Evolutionary conservation across 2,888 invertebrate genomes (phyloP).

Genomic region (Galerucella nymphaeae): DNA sequence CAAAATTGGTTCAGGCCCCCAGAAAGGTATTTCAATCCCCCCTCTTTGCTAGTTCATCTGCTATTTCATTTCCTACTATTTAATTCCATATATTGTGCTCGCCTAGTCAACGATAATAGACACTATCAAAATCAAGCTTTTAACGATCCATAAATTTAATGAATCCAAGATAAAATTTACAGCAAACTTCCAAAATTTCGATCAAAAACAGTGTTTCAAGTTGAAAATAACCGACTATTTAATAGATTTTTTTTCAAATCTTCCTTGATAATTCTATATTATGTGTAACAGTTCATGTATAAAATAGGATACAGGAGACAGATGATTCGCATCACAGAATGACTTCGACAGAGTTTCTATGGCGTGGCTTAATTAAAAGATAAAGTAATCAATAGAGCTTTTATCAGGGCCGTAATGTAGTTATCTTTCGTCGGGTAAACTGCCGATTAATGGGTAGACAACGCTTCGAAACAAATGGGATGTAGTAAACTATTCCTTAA

Average conservation of each 20-base stretch:
- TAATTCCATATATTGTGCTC: too few species aligned
- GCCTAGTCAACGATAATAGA: too few species aligned
- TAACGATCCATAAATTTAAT: slow-evolving; percentile 3
- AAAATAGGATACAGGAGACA: slow-evolving; percentile 33
- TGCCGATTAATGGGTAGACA: slow-evolving; percentile 38
- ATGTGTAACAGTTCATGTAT: slow-evolving; percentile 29
- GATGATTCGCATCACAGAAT: slow-evolving; percentile 38
- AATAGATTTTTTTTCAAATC: not conserved
- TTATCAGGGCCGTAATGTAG: slow-evolving; percentile 43
- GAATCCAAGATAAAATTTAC: slow-evolving; percentile 21
- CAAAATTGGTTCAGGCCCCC: too few species aligned
- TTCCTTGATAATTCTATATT: not conserved
- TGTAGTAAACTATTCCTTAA: slow-evolving; percentile 30
- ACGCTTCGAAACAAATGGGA: slow-evolving; percentile 31
- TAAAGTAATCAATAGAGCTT: slow-evolving; percentile 46
- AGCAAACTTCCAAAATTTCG: not conserved
- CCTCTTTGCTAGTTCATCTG: too few species aligned
- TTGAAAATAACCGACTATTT: not conserved
- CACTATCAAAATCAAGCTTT: slow-evolving; percentile 5
- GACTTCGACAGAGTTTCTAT: slow-evolving; percentile 39
- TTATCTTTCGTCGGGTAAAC: slow-evolving; percentile 37
- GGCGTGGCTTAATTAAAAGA: slow-evolving; percentile 47
- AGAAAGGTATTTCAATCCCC: too few species aligned
- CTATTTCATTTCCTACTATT: too few species aligned
- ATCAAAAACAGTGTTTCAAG: not conserved